Percentiles rank a stretch among this genome's conserved stretches.
Evolutionary conservation across 2,888 invertebrate genomes (phyloP).

Genomic region (Euproctis similis): DNA sequence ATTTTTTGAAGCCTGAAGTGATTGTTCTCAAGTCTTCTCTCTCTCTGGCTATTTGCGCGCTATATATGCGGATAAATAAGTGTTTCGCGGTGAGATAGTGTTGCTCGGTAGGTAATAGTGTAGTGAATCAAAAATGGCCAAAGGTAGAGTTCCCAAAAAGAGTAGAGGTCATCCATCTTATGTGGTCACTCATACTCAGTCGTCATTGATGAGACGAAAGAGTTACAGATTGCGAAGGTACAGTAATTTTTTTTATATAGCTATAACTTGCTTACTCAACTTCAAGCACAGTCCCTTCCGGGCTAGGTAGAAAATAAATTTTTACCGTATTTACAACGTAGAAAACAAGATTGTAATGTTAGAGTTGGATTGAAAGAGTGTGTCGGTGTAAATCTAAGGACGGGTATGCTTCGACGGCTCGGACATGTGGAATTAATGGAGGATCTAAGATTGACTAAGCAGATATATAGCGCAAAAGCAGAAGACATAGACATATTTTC

Average conservation of each 20-base stretch:
- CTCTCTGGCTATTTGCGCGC: conserved; percentile 8
- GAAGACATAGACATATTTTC: no score
- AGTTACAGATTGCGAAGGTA: conserved; percentile 30
- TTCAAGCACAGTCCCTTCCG: neutral
- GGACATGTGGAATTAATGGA: no score
- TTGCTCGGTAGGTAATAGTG: no score
- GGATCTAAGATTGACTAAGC: no score
- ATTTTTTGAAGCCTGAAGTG: conserved; percentile 7
- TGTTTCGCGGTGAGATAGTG: conserved; percentile 2
- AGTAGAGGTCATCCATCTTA: conserved; percentile 17
- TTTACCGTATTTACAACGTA: no score
- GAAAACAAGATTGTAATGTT: no score
- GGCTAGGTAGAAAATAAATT: no score
- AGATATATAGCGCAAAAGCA: no score
- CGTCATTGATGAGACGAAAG: conserved; percentile 26
- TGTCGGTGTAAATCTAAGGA: no score
- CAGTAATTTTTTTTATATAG: conserved; percentile 1
- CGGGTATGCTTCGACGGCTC: no score
- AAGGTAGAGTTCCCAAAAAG: conserved; percentile 18
- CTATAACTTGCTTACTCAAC: no score
- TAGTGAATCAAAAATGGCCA: conserved; percentile 20
- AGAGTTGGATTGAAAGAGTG: no score
- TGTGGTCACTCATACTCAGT: conserved; percentile 24
- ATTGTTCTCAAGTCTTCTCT: conserved; percentile 24
- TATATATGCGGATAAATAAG: neutral